Evolutionary conservation across 2,797 vertebrate genomes (phyloP).

Genomic region (Epinephelus awoara): DNA sequence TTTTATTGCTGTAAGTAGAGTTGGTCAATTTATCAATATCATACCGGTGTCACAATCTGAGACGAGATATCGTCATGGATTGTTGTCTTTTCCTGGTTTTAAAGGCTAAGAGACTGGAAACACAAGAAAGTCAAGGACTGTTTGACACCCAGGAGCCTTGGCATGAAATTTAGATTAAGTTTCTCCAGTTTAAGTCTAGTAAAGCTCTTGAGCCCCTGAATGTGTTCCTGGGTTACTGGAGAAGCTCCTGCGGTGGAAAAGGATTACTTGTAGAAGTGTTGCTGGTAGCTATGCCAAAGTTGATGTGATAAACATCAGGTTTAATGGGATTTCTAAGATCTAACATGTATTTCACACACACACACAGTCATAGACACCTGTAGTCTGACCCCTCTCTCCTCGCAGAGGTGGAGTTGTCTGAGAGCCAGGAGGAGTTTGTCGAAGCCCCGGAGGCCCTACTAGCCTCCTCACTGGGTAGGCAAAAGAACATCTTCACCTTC

Average conservation of each 20-base stretch:
- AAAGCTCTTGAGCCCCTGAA: not conserved
- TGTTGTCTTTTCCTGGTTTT: no score
- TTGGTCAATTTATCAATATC: no score
- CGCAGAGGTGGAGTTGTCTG: conserved; percentile 90
- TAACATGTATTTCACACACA: not conserved
- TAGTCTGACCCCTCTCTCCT: conserved; percentile 81
- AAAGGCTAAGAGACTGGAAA: not conserved
- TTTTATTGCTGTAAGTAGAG: not conserved
- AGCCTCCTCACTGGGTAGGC: conserved; percentile 89
- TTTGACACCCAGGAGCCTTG: not conserved
- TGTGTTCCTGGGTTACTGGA: not conserved
- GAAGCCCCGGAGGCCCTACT: conserved; percentile 88
- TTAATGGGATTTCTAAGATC: not conserved
- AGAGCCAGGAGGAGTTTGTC: conserved; percentile 89
- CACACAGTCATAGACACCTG: not conserved
- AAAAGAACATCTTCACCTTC: conserved; percentile 62
- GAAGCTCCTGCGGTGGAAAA: not conserved
- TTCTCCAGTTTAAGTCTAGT: not conserved
- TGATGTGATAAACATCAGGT: not conserved
- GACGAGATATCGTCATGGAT: no score
- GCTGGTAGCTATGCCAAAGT: not conserved
- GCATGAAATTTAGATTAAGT: not conserved
- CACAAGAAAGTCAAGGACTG: not conserved
- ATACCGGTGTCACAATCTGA: no score
- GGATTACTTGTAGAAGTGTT: not conserved